phyloP scores from a whole-genome alignment of 2,888 invertebrate genomes.

The Folsomia manolachei region DNA sequence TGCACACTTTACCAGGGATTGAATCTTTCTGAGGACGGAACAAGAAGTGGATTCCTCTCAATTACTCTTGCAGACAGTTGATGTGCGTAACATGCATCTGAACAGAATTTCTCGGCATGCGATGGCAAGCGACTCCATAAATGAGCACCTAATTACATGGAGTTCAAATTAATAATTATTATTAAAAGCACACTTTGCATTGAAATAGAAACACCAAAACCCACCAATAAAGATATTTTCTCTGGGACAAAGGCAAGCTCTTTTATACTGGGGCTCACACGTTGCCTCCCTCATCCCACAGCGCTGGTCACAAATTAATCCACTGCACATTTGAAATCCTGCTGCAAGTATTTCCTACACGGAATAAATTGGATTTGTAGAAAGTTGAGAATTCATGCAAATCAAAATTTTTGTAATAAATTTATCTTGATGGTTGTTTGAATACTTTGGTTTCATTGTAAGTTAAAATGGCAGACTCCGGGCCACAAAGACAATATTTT shows the following conservation, averaged over 20 bases:
- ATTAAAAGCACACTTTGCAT: no score
- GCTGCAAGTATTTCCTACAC: slow-evolving; percentile 24
- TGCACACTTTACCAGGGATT: slow-evolving; percentile 20
- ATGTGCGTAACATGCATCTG: slow-evolving; percentile 15
- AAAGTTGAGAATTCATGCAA: not conserved
- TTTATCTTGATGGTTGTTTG: not conserved
- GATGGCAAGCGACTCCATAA: no score
- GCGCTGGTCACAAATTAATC: slow-evolving; percentile 30
- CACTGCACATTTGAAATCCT: slow-evolving; percentile 36
- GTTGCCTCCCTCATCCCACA: slow-evolving; percentile 30
- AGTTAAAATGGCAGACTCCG: not conserved
- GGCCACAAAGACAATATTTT: slow-evolving; percentile 26
- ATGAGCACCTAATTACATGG: no score
- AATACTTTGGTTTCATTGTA: not conserved
- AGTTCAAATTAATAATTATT: no score
- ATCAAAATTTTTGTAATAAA: not conserved
- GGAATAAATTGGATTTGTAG: not conserved
- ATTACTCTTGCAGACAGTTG: slow-evolving; percentile 27
- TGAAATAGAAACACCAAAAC: no score
- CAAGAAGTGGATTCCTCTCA: slow-evolving; percentile 36
- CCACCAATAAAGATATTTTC: slow-evolving; percentile 34
- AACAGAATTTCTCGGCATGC: slow-evolving; percentile 26
- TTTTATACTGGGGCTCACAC: slow-evolving; percentile 30
- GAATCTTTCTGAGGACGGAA: slow-evolving; percentile 14
- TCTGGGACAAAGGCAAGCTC: slow-evolving; percentile 33